Evolutionary conservation across 2,888 invertebrate species (phyloP).

Genomic region (Caenorhabditis zanzibari): DNA sequence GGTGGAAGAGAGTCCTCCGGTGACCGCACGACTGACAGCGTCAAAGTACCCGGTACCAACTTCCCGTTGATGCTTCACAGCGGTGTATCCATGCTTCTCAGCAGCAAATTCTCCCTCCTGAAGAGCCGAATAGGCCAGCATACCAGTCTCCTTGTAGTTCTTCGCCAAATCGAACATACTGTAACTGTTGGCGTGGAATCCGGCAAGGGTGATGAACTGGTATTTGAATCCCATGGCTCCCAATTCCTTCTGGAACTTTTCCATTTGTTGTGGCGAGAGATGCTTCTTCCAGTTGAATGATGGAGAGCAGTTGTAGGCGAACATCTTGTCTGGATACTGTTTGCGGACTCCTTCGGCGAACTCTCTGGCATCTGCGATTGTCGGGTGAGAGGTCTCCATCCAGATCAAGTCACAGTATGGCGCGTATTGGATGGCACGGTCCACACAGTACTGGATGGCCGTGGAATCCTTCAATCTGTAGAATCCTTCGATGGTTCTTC

Average conservation of each 20-base stretch:
- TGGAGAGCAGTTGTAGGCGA: conserved; percentile 84
- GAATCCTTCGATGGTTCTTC: conserved; percentile 84
- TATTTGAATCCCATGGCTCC: conserved; percentile 84
- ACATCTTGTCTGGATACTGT: conserved; percentile 82
- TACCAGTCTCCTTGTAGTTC: conserved; percentile 82
- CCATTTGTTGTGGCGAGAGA: conserved; percentile 83
- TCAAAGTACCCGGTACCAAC: conserved; percentile 84
- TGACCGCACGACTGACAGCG: conserved; percentile 82
- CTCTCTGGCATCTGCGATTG: conserved; percentile 82
- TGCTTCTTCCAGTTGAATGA: conserved; percentile 84
- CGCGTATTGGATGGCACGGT: conserved; percentile 82
- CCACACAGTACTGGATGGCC: conserved; percentile 83
- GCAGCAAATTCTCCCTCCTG: conserved; percentile 84
- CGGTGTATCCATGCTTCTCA: conserved; percentile 83
- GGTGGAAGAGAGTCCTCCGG: conserved; percentile 78
- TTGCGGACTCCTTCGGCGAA: conserved; percentile 83
- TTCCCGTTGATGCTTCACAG: conserved; percentile 84
- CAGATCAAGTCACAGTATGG: conserved; percentile 84
- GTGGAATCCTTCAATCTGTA: conserved; percentile 79
- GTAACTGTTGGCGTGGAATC: conserved; percentile 84
- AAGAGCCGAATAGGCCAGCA: conserved; percentile 84
- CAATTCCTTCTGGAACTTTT: conserved; percentile 83
- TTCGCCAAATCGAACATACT: conserved; percentile 84
- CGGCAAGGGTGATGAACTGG: conserved; percentile 84
- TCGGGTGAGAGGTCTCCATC: conserved; percentile 84